A percentile compares a stretch with the other conserved stretches of the same genome.
Evolutionary conservation across 2,888 invertebrate species (phyloP).

Genomic region (Acleris emargana): DNA sequence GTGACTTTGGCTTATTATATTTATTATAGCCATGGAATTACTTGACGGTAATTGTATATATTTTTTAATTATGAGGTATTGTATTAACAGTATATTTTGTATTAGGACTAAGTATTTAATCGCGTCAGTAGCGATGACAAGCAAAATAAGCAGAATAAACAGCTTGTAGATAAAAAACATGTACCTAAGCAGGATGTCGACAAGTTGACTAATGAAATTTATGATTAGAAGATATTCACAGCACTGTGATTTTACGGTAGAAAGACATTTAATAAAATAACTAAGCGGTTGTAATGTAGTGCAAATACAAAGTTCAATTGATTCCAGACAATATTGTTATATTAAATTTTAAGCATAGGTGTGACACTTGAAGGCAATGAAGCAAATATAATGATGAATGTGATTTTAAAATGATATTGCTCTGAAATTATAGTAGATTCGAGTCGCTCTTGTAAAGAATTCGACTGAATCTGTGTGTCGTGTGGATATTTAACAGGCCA

Average conservation of each 20-base stretch:
- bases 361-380: slow-evolving; percentile 60
- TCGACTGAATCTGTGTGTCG: background rate
- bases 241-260: slow-evolving; percentile 33
- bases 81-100: slow-evolving; percentile 11
- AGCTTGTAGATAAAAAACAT: slow-evolving; percentile 19
- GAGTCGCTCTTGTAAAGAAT: background rate
- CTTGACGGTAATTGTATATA: slow-evolving; percentile 44
- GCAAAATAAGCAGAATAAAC: background rate
- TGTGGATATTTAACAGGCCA: background rate
- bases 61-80: slow-evolving; percentile 44
- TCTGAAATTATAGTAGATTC: slow-evolving; percentile 12
- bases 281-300: slow-evolving; percentile 24
- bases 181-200: background rate
- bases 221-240: slow-evolving; percentile 25
- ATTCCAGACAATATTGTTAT: slow-evolving; percentile 35
- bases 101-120: slow-evolving; percentile 18
- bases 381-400: slow-evolving; percentile 43
- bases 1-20: slow-evolving; percentile 40
- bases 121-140: slow-evolving; percentile 8
- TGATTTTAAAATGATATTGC: slow-evolving; percentile 37
- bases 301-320: slow-evolving; percentile 4
- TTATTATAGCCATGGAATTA: slow-evolving; percentile 45
- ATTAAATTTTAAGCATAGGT: slow-evolving; percentile 33
- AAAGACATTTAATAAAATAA: background rate
- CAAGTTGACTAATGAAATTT: slow-evolving; percentile 13